Conservation (phyloP, 2,797 vertebrate species). For the Heliangelus exortis region DNA sequence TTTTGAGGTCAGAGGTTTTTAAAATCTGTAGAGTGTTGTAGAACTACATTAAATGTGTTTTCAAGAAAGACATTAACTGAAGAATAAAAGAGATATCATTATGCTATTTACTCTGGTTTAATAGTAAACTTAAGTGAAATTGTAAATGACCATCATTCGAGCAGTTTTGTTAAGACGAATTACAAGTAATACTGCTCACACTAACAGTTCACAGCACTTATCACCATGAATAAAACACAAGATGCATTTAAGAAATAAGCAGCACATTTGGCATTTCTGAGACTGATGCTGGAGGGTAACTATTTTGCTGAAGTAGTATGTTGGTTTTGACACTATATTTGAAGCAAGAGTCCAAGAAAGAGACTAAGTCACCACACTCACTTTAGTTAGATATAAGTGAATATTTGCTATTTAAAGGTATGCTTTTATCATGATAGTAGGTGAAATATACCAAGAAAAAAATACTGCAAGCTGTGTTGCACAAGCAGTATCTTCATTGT, state of each 20-base stretch:
- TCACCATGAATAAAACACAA: slow-evolving; percentile 18
- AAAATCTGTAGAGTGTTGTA: neutral
- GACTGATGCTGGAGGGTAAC: slow-evolving; percentile 5
- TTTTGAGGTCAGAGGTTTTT: neutral
- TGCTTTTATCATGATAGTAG: neutral
- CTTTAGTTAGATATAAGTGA: neutral
- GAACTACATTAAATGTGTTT: neutral
- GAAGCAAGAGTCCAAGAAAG: neutral
- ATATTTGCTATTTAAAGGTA: neutral
- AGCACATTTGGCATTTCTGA: slow-evolving; percentile 38
- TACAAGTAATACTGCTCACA: slow-evolving; percentile 24
- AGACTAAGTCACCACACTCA: neutral
- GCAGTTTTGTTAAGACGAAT: neutral
- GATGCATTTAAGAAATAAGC: neutral
- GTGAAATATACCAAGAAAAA: neutral
- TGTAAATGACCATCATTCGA: neutral
- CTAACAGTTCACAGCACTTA: slow-evolving; percentile 33
- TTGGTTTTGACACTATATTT: neutral
- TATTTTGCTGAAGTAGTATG: neutral
- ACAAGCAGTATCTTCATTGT: neutral
- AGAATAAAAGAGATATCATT: neutral
- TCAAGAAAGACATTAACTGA: neutral
- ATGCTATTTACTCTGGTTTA: neutral
- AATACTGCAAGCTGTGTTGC: accelerated
- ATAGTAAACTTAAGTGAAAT: slow-evolving; percentile 1